Evolutionary conservation across 2,888 invertebrate species (phyloP).

Genomic region (Axea sp.): DNA sequence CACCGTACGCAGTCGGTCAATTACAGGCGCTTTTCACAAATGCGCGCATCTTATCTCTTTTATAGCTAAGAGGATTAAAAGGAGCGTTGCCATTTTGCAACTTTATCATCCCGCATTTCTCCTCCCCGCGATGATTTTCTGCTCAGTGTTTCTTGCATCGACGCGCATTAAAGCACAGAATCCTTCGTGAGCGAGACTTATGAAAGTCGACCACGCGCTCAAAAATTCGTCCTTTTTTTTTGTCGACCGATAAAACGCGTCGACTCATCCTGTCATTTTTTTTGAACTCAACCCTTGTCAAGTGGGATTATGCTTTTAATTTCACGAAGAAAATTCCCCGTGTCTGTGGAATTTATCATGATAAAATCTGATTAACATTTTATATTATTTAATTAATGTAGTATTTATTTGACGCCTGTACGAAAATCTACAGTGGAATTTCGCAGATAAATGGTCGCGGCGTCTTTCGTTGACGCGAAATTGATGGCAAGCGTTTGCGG

Average conservation of each 20-base stretch:
- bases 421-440: constrained; percentile 3
- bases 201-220: constrained; percentile 24
- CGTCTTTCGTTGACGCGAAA: constrained; percentile 8
- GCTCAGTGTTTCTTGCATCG: constrained; percentile 6
- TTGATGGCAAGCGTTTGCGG: constrained; percentile 7
- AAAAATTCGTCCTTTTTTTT: constrained; percentile 26
- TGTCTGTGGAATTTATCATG: constrained; percentile 26
- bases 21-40: constrained; percentile 54
- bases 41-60: constrained; percentile 52
- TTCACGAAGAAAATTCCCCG: constrained; percentile 10
- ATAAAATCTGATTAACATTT: constrained; percentile 40
- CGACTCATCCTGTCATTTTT: constrained; percentile 32
- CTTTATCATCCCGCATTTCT: constrained; percentile 33
- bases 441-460: background rate
- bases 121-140: constrained; percentile 20
- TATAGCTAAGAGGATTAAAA: constrained; percentile 54
- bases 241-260: constrained; percentile 22
- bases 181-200: constrained; percentile 2
- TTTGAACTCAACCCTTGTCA: constrained; percentile 42
- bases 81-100: constrained; percentile 47
- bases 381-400: constrained; percentile 37
- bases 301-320: constrained; percentile 38
- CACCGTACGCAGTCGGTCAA: constrained; percentile 3
- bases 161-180: constrained; percentile 27
- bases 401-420: constrained; percentile 7